Evolutionary conservation across 2,888 invertebrate species (phyloP).

Genomic region (Amphipoea oculea): DNA sequence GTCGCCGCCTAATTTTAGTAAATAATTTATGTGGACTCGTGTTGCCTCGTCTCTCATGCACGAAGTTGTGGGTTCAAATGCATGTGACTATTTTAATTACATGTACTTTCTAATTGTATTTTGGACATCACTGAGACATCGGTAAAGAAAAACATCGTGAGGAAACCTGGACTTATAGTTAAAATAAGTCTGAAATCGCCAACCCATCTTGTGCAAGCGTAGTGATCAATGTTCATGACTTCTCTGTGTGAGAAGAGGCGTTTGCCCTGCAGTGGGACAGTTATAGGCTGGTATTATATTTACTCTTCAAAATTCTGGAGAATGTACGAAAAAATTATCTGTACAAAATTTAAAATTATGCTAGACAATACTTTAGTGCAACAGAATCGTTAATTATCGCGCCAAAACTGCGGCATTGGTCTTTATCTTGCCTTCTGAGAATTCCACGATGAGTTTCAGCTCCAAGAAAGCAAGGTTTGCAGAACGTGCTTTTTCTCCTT

Average conservation of each 20-base stretch:
- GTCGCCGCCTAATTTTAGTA: not conserved
- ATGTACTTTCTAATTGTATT: not conserved
- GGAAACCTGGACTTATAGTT: not conserved
- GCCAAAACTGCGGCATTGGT: not conserved
- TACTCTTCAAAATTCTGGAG: too few relatives aligned
- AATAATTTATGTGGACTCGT: not conserved
- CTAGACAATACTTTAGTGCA: not conserved
- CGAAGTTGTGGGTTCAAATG: not conserved
- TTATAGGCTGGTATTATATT: too few relatives aligned
- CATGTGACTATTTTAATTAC: not conserved
- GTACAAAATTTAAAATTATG: not conserved
- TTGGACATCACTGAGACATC: not conserved
- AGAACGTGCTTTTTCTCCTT: conserved; percentile 6
- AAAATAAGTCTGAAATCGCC: not conserved
- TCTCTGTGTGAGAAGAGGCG: too few relatives aligned
- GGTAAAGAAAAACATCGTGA: not conserved
- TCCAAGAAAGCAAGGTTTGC: conserved; percentile 14
- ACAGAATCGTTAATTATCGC: not conserved
- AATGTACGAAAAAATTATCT: not conserved
- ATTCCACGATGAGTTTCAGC: conserved; percentile 1
- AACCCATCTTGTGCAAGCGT: not conserved
- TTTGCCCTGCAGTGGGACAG: too few relatives aligned
- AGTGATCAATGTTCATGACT: not conserved
- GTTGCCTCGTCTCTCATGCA: not conserved
- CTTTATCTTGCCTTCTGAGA: conserved; percentile 5